Base-by-base conservation (phyloP, 2,888 invertebrate genomes). In the Lamproptera curius region DNA sequence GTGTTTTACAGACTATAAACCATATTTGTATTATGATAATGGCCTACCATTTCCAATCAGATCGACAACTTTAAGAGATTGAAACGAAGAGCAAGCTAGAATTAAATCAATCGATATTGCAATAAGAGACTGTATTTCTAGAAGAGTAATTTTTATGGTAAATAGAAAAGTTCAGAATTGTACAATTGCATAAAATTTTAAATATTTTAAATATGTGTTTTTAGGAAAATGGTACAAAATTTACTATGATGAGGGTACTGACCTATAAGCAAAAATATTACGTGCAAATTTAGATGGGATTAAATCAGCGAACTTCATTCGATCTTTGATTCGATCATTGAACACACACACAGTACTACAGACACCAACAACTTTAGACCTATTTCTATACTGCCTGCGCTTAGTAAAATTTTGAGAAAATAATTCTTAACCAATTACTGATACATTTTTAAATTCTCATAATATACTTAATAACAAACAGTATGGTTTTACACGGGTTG, bases 91-190 rank as follows among this genome's bases (percentile, higher is more conserved):
- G 20, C 67, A 59, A 56, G 67, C 72, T n/a, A 67, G 68, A 48
- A 59, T 85, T 5, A 75, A 75, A 61, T 56, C 67, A 9, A 73
- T 80, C 38, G 79, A 84, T 50, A 82, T 80, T 52, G 78, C 78
- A 13, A 76, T 87, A 10, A 75, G 63, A 39, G 86, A 86, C 58
- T 81, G 75, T 46, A 73, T 84, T 56, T 62, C 72, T 1, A 73
- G 85, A 56, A 76, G 79, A 54, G 54, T 84, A 1, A 68, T 86
- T 46, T 63, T 79, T 15, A 75, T 81, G 78, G 86, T 86, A 59
- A 60, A 70, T 55, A 15, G n/a, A 34, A 13, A 10, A 26, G 10
- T 1, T n/a, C n/a, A n/a, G n/a, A n/a, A n/a, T n/a, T n/a, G n/a
- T n/a, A n/a, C n/a, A n/a, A n/a, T n/a, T n/a, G n/a, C n/a, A n/a